phyloP scores from a whole-genome alignment of 2,113 vertebrate genomes.

The Pelobates fuscus region DNA sequence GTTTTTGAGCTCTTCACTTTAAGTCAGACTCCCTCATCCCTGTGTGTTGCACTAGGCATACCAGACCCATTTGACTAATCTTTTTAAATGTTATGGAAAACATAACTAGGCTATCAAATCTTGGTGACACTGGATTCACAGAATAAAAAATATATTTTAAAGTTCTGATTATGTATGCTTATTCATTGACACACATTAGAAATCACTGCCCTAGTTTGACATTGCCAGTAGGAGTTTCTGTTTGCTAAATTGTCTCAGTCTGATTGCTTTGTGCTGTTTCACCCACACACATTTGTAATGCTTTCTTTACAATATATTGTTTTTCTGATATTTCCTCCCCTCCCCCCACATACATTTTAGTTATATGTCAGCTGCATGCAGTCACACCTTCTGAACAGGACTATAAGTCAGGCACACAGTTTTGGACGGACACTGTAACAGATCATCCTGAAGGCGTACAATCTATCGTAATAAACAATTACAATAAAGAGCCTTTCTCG shows the following conservation, averaged over 20 bases:
- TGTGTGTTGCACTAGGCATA: too few species aligned
- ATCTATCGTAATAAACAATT: constrained; percentile 20
- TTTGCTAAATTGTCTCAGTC: background rate
- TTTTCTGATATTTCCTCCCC: background rate
- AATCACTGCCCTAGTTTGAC: background rate
- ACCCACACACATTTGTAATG: background rate
- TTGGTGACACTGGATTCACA: too few species aligned
- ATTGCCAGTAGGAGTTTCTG: background rate
- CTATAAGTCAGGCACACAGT: background rate
- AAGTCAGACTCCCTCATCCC: too few species aligned
- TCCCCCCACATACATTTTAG: too few species aligned
- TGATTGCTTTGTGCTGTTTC: background rate
- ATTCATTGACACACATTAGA: background rate
- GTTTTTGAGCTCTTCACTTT: too few species aligned
- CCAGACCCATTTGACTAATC: too few species aligned
- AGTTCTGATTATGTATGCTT: too few species aligned
- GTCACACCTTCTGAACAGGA: background rate
- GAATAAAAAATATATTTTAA: too few species aligned
- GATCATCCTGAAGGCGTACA: background rate
- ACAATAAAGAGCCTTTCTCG: constrained; percentile 12
- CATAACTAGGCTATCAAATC: too few species aligned
- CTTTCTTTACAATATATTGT: background rate
- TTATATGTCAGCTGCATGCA: background rate
- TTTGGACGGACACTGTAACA: background rate
- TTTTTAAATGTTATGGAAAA: too few species aligned